Evolutionary conservation across 64 coral and sea anemone species (phyloP), one percentile per base, ranked within the genome.

Genomic region (Pocillopora verrucosa): DNA sequence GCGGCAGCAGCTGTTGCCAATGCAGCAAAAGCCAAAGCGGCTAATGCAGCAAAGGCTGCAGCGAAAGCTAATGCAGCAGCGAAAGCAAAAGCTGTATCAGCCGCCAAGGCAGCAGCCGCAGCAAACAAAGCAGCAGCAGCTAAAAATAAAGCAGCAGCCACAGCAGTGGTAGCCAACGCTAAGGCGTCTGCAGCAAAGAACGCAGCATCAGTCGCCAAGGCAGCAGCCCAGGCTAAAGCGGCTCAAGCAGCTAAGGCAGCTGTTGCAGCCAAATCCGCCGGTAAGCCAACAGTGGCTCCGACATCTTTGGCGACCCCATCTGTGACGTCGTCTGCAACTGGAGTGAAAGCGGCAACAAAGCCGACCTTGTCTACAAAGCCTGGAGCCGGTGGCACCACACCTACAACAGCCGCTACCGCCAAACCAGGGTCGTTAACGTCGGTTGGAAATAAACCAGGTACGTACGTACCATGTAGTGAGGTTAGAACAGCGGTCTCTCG

Each of bases 371-470:
- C 82, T 20, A 65, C 51, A 25, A 72, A 22, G 56, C n/a, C 72
- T 76, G 70, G 16, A 41, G 11, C 58, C 17, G 73, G 38, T 88
- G 26, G n/a, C 25, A 85, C 82, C 17, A 85, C 63, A 85, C 64
- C 64, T 25, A 20, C 61, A 24, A 58, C 41, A 0, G 82, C 72
- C 17, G 63, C 64, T 14, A 85, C 82, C 20, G 72, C 82, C 19
- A 85, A 72, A 25, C 82, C 82, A 72, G 65, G 25, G 14, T 7
- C 57, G 34, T 62, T 57, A 75, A 72, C 3, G 59, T 16, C 72
- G 16, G 57, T 60, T 58, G 64, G 72, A 26, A 88, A 76, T 57
- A 88, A 76, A 56, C 86, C 86, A 37, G 86, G 86, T 88, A 34
- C 4, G 86, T 88, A 14, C n/a, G 0, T 45, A 17, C 19, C 0